These are phyloP conservation scores for Pelvicachromis taeniatus DNA, from an alignment of 2,113 vertebrate genomes.

Conservation along the genomic window DNA sequence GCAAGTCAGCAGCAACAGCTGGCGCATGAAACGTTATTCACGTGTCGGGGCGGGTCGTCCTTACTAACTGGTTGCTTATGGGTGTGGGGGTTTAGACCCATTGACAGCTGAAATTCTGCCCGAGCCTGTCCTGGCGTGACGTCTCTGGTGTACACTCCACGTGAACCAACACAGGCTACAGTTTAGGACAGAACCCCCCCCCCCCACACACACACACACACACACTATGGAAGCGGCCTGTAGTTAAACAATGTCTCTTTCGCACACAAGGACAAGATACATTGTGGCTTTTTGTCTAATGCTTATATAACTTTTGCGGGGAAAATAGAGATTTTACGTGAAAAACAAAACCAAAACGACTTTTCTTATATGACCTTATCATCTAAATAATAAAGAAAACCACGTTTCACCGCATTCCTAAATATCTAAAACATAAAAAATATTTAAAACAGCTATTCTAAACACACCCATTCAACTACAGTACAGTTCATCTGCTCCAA, in stretches of 20 bases:
- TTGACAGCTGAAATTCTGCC: constrained; percentile 22
- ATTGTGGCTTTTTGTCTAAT: background rate
- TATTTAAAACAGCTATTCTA: background rate
- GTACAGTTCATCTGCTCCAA: background rate
- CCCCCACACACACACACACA: too few species aligned
- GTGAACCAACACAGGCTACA: constrained; percentile 21
- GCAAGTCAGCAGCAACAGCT: constrained; percentile 15
- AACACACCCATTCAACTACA: background rate
- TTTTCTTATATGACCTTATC: background rate
- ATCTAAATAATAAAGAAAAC: background rate
- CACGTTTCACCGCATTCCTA: background rate
- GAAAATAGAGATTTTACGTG: background rate
- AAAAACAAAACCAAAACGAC: background rate
- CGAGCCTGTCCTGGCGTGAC: constrained; percentile 28
- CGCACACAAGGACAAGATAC: background rate
- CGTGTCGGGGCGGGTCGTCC: constrained; percentile 20
- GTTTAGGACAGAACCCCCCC: background rate
- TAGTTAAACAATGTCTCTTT: background rate
- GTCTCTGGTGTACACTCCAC: constrained; percentile 22
- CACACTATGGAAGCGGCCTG: background rate
- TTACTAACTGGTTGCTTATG: background rate
- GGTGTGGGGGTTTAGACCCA: background rate
- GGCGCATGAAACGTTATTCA: constrained; percentile 17
- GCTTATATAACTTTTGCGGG: background rate
- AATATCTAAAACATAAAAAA: background rate